Evolutionary conservation across 1,140 invertebrate species (phyloP), one percentile per base, ranked within the genome.

Genomic region (Drosophila malerkotliana): DNA sequence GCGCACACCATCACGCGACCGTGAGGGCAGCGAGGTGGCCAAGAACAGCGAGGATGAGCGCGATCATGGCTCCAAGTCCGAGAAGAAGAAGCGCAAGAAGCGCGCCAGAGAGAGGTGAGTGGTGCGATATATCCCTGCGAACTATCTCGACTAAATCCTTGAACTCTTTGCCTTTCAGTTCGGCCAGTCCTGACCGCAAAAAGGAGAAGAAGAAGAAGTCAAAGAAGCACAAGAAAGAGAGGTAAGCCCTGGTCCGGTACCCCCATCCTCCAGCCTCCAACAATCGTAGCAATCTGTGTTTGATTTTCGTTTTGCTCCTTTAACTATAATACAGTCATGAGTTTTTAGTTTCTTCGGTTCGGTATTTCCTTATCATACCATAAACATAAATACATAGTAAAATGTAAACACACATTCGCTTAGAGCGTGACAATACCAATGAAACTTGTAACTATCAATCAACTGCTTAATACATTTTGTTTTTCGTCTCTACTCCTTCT

Each of bases 151-250:
- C 7, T 9, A 7, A 45, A 45, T 18, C 7, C 15, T 3, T 8
- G n/a, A 21, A 10, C 9, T 21, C 0, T 6, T 7, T 10, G 6
- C n/a, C 0, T 24, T 28, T 0, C 4, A 95, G 94, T 77, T 92
- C 92, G 57, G 94, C 94, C 9, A 93, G 92, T 79, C 94, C 94
- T 74, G 94, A 95, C 84, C 92, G 92, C 12, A 94, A 94, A 80
- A 95, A 94, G 87, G 92, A 93, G 30, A 94, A 94, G 80, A 95
- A 95, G 92, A 95, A 95, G 90, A 95, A 95, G 88, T 94, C 94
- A 0, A 95, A 95, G 89, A 95, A 94, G 84, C 93, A 93, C 76
- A 95, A 95, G 90, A 95, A 94, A 92, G 94, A 95, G 71, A 95
- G 94, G 94, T 95, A 93, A 93, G 83, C 39, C 30, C 37, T 45